phyloP scores from a whole-genome alignment of 2,888 invertebrate species.

The Plagodis dolabraria region DNA sequence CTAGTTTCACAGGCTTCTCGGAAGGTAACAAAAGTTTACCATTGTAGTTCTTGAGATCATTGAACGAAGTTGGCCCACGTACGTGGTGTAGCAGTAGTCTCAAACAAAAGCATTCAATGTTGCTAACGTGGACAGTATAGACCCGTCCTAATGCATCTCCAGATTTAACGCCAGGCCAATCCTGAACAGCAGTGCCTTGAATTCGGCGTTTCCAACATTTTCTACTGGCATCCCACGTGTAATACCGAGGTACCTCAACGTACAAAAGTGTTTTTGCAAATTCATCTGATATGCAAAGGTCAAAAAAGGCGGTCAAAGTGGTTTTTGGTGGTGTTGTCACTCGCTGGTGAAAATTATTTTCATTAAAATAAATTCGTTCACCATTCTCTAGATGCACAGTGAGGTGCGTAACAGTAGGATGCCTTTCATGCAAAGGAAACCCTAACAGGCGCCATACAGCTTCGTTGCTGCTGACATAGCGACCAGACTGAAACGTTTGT shows the following conservation, averaged over 20 bases:
- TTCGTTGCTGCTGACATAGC: conserved; percentile 37
- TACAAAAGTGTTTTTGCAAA: conserved; percentile 29
- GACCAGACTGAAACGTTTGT: conserved; percentile 22
- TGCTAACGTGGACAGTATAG: conserved; percentile 38
- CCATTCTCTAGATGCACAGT: conserved; percentile 35
- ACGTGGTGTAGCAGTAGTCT: conserved; percentile 36
- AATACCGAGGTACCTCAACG: conserved; percentile 32
- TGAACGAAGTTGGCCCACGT: conserved; percentile 34
- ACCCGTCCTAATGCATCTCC: conserved; percentile 38
- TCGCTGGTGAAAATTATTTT: conserved; percentile 26
- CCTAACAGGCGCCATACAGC: conserved; percentile 34
- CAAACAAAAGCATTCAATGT: conserved; percentile 40
- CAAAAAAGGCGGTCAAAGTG: conserved; percentile 32
- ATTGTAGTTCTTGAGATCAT: conserved; percentile 32
- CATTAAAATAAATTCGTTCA: conserved; percentile 37
- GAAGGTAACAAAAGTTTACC: conserved; percentile 36
- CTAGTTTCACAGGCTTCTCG: conserved; percentile 39
- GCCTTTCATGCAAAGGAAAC: conserved; percentile 37
- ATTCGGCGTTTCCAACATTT: conserved; percentile 31
- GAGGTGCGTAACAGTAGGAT: conserved; percentile 34
- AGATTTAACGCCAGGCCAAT: conserved; percentile 33
- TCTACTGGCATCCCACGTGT: conserved; percentile 6
- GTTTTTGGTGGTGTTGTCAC: conserved; percentile 25
- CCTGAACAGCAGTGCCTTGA: conserved; percentile 34
- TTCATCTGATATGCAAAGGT: conserved; percentile 5